Conservation (phyloP, 1,140 invertebrate species). For the Drosophila takahashii region DNA sequence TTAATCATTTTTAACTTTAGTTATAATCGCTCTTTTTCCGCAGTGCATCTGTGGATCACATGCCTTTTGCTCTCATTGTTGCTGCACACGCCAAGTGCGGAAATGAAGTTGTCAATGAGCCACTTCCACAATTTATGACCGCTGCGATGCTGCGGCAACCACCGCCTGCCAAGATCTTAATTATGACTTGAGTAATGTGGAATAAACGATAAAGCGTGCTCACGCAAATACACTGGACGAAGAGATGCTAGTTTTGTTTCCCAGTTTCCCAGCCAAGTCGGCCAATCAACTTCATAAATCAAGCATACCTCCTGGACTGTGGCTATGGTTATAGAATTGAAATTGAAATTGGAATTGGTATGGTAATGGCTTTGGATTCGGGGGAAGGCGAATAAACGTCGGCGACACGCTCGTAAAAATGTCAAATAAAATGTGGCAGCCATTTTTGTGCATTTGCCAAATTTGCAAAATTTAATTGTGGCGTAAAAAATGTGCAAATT, state of each 20-base stretch:
- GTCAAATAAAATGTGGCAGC: conserved; percentile 78
- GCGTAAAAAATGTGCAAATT: conserved; percentile 69
- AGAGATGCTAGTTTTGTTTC: too few relatives aligned
- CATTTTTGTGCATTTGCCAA: conserved; percentile 82
- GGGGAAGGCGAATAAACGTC: conserved; percentile 48
- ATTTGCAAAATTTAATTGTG: conserved; percentile 81
- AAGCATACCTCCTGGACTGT: conserved; percentile 33
- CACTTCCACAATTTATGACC: conserved; percentile 82
- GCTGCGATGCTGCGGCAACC: conserved; percentile 61
- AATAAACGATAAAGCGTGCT: conserved; percentile 81
- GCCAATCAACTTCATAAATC: conserved; percentile 77
- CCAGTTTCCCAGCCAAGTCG: conserved; percentile 27
- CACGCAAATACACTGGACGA: conserved; percentile 74
- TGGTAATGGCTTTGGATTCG: conserved; percentile 5
- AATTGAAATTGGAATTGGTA: conserved; percentile 37
- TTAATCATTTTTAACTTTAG: too few relatives aligned
- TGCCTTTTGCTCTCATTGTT: conserved; percentile 35
- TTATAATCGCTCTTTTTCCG: too few relatives aligned
- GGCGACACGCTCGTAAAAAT: conserved; percentile 69
- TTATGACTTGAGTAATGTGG: conserved; percentile 82
- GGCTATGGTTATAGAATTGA: conserved; percentile 32
- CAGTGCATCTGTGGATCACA: conserved; percentile 17
- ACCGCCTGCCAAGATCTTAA: conserved; percentile 79
- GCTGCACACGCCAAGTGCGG: conserved; percentile 71
- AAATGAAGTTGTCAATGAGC: conserved; percentile 83